Conservation (phyloP, 2,888 invertebrate species). For the Drosophila antonietae region DNA sequence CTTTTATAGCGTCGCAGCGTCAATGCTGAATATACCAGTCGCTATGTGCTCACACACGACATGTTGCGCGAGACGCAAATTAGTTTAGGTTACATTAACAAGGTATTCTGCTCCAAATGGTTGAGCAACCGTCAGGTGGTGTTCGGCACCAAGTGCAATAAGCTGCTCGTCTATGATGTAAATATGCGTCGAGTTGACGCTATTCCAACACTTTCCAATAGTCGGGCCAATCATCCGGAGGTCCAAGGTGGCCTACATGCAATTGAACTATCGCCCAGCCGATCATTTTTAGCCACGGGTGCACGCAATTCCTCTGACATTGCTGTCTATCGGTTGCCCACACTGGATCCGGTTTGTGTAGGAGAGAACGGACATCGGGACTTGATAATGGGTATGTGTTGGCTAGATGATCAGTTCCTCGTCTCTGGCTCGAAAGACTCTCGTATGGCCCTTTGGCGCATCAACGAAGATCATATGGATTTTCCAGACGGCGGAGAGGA, state of each 20-base stretch:
- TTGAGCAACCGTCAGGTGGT: constrained; percentile 97
- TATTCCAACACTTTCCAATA: constrained; percentile 93
- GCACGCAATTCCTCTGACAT: constrained; percentile 96
- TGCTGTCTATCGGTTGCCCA: constrained; percentile 94
- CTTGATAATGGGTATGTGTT: constrained; percentile 95
- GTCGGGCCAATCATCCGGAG: constrained; percentile 85
- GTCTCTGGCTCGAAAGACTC: constrained; percentile 97
- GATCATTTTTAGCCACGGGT: constrained; percentile 95
- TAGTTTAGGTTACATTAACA: constrained; percentile 93
- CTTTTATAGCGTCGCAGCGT: constrained; percentile 86
- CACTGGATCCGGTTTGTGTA: constrained; percentile 96
- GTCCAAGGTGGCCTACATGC: constrained; percentile 95
- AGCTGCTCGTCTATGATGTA: constrained; percentile 97
- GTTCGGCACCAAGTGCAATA: constrained; percentile 98
- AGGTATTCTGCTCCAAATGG: constrained; percentile 98
- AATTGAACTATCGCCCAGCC: constrained; percentile 96
- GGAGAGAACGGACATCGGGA: constrained; percentile 96
- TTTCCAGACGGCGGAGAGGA: constrained; percentile 83
- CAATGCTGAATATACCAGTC: constrained; percentile 92
- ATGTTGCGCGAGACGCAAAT: constrained; percentile 94
- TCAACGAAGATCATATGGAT: constrained; percentile 86
- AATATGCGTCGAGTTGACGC: constrained; percentile 93
- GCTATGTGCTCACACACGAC: constrained; percentile 95
- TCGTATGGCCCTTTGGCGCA: constrained; percentile 95
- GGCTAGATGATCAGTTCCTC: constrained; percentile 97